Conservation (phyloP, 2,797 vertebrate species). For the Etheostoma perlongum region DNA sequence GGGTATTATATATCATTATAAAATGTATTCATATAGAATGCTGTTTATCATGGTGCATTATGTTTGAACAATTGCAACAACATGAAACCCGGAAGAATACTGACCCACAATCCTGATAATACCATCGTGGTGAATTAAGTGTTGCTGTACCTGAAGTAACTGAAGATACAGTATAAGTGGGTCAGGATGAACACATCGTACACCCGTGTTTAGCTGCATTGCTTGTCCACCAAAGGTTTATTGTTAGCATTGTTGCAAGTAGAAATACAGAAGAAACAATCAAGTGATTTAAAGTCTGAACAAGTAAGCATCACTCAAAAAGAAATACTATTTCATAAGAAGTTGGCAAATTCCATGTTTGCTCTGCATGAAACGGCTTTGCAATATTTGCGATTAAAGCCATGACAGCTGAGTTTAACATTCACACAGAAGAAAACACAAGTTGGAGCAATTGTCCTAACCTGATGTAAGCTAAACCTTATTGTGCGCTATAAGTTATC, state of each 20-base stretch:
- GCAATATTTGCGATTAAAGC: slow-evolving; percentile 21
- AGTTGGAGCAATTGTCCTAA: neutral
- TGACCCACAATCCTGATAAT: neutral
- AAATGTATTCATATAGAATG: neutral
- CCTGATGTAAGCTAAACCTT: neutral
- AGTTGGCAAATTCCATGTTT: slow-evolving; percentile 17
- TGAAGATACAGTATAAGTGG: neutral
- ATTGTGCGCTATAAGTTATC: neutral
- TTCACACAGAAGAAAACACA: slow-evolving; percentile 18
- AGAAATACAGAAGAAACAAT: neutral
- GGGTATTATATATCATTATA: neutral
- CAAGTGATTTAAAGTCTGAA: slow-evolving; percentile 16
- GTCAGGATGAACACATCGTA: neutral
- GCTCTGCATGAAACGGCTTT: neutral
- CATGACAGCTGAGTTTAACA: neutral
- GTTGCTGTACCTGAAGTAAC: neutral
- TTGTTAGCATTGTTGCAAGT: neutral
- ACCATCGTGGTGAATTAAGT: neutral
- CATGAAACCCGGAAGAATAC: neutral
- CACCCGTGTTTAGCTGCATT: neutral
- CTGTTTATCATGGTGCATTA: neutral
- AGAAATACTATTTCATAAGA: slow-evolving; percentile 17
- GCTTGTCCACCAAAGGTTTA: neutral
- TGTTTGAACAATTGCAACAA: neutral
- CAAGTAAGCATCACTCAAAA: slow-evolving; percentile 12